Base-by-base conservation (phyloP, 2,888 invertebrate species). In the Lepeophtheirus nordmannii region DNA sequence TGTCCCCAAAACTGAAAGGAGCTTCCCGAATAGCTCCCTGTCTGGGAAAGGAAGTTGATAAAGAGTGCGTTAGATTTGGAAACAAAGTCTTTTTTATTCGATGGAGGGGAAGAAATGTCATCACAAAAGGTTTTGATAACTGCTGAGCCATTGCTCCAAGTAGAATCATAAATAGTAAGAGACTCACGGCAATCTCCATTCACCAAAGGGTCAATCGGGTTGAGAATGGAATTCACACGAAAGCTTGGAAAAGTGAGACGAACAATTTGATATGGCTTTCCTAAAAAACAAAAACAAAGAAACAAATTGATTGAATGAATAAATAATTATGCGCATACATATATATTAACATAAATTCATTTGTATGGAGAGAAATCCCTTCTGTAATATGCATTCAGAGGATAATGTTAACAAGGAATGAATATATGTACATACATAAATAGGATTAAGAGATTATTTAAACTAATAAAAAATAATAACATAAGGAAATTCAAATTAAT, bases 1-100 rank as follows among this genome's bases (percentile, higher is more conserved):
- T 60, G 30, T 3, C 37, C 60, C 60, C 60, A 60, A 14, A 60
- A 60, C 14, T 30, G 30, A 30, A 60, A 37, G 11, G 60, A 60
- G n/a, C 60, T 60, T 60, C 60, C 60, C 11, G 60, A 60, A 14
- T 60, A 60, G 23, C 60, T 60, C 22, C 60, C 60, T 1, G 60
- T 60, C 39, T 38, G 8, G 11, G 60, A 60, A 7, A 60, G 30
- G n/a, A 60, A 60, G 30, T 60, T 60, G 12, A 60, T 38, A 11
- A 30, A 23, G 37, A 60, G 39, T 11, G 60, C 30, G 14, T 60
- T 60, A 1, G 37, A 30, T 1, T 60, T 37, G 1, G 60, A 60
- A 37, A 60, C 39, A 30, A 30, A 37, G 60, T 60, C 60, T 17
- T 46, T 46, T 9, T 38, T 38, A 17, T 60, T 22, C 22, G 30